These are phyloP conservation scores for Drosophila villosipedis DNA, from an alignment of 2,888 invertebrate species.

Conservation along the genomic window DNA sequence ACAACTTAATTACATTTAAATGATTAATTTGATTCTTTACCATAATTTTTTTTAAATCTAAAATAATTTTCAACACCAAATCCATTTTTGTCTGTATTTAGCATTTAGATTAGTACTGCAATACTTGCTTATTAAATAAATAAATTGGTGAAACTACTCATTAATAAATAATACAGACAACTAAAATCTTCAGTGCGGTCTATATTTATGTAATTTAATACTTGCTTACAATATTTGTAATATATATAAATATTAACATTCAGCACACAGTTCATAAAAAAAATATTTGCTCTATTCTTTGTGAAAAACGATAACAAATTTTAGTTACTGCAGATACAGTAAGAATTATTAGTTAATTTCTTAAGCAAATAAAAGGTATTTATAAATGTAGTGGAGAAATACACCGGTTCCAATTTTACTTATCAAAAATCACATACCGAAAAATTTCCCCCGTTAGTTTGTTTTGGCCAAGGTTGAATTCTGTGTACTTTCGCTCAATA, in stretches of 20 bases:
- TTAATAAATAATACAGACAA: neutral
- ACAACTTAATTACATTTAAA: neutral
- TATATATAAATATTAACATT: neutral
- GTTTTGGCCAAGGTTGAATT: neutral
- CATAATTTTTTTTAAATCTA: neutral
- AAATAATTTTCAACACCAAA: neutral
- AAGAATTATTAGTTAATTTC: neutral
- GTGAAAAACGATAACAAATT: neutral
- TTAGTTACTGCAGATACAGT: neutral
- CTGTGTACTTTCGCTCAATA: neutral
- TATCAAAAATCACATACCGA: neutral
- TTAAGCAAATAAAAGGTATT: neutral
- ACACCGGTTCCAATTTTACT: neutral
- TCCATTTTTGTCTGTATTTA: neutral
- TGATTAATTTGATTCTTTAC: neutral
- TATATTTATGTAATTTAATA: neutral
- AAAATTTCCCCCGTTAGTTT: neutral
- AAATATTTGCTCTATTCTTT: neutral
- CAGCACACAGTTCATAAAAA: neutral
- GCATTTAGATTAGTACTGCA: neutral
- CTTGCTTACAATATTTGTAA: neutral
- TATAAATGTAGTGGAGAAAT: neutral
- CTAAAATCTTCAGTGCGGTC: neutral
- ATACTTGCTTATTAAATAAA: neutral
- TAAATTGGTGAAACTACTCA: neutral